Conservation (phyloP, 1,140 invertebrate species). For the Plectus sambesii region DNA sequence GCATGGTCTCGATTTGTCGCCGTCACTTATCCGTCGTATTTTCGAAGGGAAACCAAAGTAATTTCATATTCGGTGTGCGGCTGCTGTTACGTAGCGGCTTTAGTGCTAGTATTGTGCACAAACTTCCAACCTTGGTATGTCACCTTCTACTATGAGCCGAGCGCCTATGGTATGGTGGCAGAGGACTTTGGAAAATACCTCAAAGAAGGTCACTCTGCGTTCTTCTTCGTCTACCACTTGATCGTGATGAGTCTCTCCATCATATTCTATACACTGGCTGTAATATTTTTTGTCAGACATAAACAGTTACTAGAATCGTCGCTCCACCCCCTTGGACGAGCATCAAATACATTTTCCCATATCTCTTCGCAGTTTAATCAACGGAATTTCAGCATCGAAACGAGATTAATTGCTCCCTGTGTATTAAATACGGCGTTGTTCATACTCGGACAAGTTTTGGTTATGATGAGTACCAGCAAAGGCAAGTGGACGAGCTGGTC, state of each 20-base stretch:
- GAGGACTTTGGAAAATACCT: slow-evolving; percentile 36
- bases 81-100: slow-evolving; percentile 27
- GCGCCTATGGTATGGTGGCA: slow-evolving; percentile 35
- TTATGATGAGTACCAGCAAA: slow-evolving; percentile 34
- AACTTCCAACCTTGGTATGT: slow-evolving; percentile 43
- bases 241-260: slow-evolving; percentile 35
- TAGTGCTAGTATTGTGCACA: slow-evolving; percentile 33
- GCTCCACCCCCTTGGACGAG: slow-evolving; percentile 2
- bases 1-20: slow-evolving; percentile 36
- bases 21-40: slow-evolving; percentile 21
- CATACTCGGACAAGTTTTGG: slow-evolving; percentile 35
- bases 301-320: slow-evolving; percentile 3
- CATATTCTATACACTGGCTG: slow-evolving; percentile 36
- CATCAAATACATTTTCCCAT: too few relatives aligned
- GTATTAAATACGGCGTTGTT: slow-evolving; percentile 37
- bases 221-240: slow-evolving; percentile 37
- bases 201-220: slow-evolving; percentile 32
- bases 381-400: too few relatives aligned
- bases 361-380: too few relatives aligned
- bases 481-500: slow-evolving; percentile 40
- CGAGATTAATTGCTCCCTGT: slow-evolving; percentile 36
- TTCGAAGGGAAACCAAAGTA: slow-evolving; percentile 20
- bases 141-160: slow-evolving; percentile 39
- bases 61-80: too few relatives aligned
- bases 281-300: too few relatives aligned